Base-by-base conservation (phyloP, 2,888 invertebrate genomes). In the Orchestes rusci region DNA sequence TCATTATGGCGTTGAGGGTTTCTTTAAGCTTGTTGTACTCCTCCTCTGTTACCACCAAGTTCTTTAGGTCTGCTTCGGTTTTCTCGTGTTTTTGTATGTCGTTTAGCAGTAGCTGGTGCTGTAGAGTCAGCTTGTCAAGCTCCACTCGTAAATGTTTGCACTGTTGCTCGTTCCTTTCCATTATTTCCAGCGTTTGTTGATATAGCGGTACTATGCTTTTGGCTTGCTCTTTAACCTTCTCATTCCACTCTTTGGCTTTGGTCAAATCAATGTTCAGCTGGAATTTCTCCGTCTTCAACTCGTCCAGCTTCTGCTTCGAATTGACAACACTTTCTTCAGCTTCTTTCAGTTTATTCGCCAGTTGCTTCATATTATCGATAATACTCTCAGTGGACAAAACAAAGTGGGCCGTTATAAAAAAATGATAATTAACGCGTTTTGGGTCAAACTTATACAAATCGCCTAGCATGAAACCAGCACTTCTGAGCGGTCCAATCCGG, bases 381-480 rank as follows among this genome's bases (percentile, higher is more conserved):
- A 19, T n/a, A 27, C 13, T 20, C 10, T 45, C 41, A 28, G 39
- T 39, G 7, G 20, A 31, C 10, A 29, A 31, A 15, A 48, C 18
- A 29, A 39, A 45, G 36, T 42, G 45, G 33, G 30, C 43, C 5
- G 33, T 41, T 3, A 49, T 18, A 8, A 16, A 18, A 8, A 49
- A 45, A 16, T 39, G 32, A 19, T 7, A 39, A 12, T 36, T 39
- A 2, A 49, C 29, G 16, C 49, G 17, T 19, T 37, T 31, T 12
- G 45, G 35, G 8, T 45, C 45, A 31, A 49, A 49, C 27, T 7
- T 17, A 23, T 35, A 45, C 19, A 49, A 49, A 16, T 49, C 49
- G 1, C 49, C 45, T 10, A 49, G 12, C 37, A 31, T 45, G 16
- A 49, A 49, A n/a, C 35, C 42, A 2, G 28, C 32, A n/a, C 32